These are phyloP conservation scores for Myiotriccus ornatus DNA, from an alignment of 2,797 vertebrate species.

Conservation along the genomic window DNA sequence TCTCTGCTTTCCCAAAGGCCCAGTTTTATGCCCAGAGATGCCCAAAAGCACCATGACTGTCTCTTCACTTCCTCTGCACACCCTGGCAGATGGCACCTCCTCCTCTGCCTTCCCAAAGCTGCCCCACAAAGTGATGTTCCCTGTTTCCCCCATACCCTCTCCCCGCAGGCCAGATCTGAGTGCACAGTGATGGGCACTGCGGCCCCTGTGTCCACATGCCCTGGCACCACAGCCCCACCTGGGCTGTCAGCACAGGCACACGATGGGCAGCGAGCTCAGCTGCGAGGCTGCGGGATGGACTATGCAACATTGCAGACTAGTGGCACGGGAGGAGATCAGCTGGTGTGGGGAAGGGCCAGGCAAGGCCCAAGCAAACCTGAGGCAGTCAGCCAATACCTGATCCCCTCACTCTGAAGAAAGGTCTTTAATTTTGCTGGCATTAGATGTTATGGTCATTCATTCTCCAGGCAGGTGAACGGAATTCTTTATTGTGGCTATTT, in stretches of 20 bases:
- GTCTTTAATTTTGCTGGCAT: not conserved
- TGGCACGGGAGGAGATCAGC: not conserved
- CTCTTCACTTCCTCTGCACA: not conserved
- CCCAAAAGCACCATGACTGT: rapidly evolving
- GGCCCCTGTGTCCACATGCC: rapidly evolving
- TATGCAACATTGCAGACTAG: not conserved
- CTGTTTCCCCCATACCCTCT: rapidly evolving
- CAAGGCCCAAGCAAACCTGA: not conserved
- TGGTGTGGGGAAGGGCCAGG: not conserved
- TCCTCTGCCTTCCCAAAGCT: not conserved
- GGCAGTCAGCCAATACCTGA: not conserved
- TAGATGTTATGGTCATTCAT: not conserved
- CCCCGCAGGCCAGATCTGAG: rapidly evolving
- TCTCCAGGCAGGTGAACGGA: constrained; percentile 23
- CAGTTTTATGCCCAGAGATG: not conserved
- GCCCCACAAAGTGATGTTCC: rapidly evolving
- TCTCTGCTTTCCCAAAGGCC: not conserved
- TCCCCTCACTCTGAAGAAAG: not conserved
- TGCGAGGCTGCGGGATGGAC: rapidly evolving
- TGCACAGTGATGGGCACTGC: rapidly evolving
- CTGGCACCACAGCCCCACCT: rapidly evolving
- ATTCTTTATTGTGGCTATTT: constrained; percentile 12
- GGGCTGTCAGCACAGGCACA: rapidly evolving
- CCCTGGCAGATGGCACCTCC: not conserved
- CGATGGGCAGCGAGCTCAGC: rapidly evolving